These are phyloP conservation scores for Blennius ocellaris DNA, from an alignment of 2,113 vertebrate genomes.

Conservation along the genomic window DNA sequence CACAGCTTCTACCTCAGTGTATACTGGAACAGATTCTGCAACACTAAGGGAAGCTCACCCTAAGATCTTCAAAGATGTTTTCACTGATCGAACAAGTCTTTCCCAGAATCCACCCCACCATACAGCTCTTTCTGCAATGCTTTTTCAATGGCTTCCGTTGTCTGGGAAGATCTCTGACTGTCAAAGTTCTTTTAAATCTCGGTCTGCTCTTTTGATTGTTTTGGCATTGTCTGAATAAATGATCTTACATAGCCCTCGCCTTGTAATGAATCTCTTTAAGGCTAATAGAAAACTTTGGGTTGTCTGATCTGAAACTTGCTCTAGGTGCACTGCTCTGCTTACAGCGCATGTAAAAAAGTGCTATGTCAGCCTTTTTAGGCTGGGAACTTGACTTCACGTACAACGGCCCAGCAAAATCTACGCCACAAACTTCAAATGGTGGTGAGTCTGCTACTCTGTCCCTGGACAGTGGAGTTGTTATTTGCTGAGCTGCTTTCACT, in stretches of 20 bases:
- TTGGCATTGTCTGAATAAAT: slow-evolving; percentile 35
- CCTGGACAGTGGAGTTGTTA: no score
- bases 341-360: no score
- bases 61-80: background rate
- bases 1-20: background rate
- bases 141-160: slow-evolving; percentile 12
- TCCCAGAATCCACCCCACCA: slow-evolving; percentile 31
- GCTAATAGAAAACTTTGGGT: background rate
- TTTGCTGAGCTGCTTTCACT: no score
- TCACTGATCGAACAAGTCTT: slow-evolving; percentile 23
- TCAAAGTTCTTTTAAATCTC: slow-evolving; percentile 19
- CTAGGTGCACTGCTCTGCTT: no score
- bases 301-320: background rate
- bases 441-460: no score
- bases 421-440: no score
- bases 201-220: no score
- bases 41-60: background rate
- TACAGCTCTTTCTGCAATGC: background rate
- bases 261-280: slow-evolving; percentile 7
- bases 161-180: background rate
- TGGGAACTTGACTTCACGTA: no score
- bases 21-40: slow-evolving; percentile 1
- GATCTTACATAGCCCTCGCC: slow-evolving; percentile 1
- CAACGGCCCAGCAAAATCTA: no score
- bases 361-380: no score